Base-by-base conservation (phyloP, 2,888 invertebrate species). In the Masnerella sp. region DNA sequence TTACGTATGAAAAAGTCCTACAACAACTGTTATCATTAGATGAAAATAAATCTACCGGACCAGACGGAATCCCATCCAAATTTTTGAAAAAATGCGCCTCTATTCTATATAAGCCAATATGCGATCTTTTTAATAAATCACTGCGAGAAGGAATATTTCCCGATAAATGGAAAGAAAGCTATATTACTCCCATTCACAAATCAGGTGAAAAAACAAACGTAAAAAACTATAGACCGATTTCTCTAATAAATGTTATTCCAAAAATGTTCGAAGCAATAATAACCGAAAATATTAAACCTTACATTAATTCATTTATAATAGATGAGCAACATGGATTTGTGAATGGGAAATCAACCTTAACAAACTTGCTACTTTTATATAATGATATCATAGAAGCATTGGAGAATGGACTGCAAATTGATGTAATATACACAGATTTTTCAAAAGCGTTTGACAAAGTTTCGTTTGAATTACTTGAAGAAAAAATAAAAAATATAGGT, bases 141-240 rank as follows among this genome's bases (percentile, higher is more conserved):
- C 2, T 40, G 4, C 8, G 3, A 2, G 5, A n/a, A 1, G 40
- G 40, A 2, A 18, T 17, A 5, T 40, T 40, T 17, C 40, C 40
- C 9, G 18, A 18, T 17, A 5, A 2, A 8, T 40, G 18, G 40
- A 40, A 40, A 18, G 5, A 2, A 9, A 40, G 40, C n/a, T 17
- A 4, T 18, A 17, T 40, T 4, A 40, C 40, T 9, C 40, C 40
- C n/a, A 40, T 40, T n/a, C 18, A 40, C 5, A 40, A 40, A 18
- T 40, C 34, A 5, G 34, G 34, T 11, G 11, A 11, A 11, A 34
- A 11, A 11, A 2, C 2, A 11, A 11, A 11, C 5, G 34, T 34
- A 9, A 34, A n/a, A 5, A 34, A 34, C 34, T 34, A 34, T 34
- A 9, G 34, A 5, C 34, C 34, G 1, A 34, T 34, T 11, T 34